Percentiles rank a stretch among this genome's conserved stretches.
phyloP scores from a whole-genome alignment of 1,140 invertebrate genomes.

The Dinoponera quadriceps region DNA sequence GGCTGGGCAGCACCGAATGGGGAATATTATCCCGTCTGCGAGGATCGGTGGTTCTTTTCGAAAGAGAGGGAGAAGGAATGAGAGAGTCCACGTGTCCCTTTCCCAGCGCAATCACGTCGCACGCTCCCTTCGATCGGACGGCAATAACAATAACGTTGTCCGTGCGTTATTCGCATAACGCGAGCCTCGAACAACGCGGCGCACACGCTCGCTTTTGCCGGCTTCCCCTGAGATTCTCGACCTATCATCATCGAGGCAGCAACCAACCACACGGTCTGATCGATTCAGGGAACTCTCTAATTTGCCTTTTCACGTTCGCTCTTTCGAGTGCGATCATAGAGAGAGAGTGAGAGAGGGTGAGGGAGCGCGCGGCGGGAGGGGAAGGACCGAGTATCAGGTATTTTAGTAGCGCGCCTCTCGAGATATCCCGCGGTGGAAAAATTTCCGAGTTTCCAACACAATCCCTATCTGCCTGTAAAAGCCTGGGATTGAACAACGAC shows the following conservation, averaged over 20 bases:
- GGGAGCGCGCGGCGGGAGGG: background rate
- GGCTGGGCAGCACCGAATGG: background rate
- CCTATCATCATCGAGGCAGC: conserved; percentile 43
- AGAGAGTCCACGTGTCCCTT: conserved; percentile 41
- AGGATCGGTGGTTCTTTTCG: conserved; percentile 10
- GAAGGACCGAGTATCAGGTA: conserved; percentile 22
- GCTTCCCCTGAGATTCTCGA: conserved; percentile 45
- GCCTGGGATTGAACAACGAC: too few species aligned
- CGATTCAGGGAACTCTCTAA: conserved; percentile 51
- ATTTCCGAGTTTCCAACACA: background rate
- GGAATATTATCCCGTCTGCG: conserved; percentile 9
- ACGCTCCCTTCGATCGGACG: conserved; percentile 1
- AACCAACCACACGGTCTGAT: conserved; percentile 34
- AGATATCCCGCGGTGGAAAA: conserved; percentile 8
- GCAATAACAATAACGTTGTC: conserved; percentile 32
- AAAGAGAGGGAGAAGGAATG: too few species aligned
- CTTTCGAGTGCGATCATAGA: background rate
- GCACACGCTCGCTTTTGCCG: conserved; percentile 2
- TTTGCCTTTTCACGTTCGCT: conserved; percentile 52
- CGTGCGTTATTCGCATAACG: conserved; percentile 28
- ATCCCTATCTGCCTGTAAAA: too few species aligned
- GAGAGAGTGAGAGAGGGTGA: too few species aligned
- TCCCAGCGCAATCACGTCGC: conserved; percentile 19
- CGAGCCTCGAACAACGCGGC: conserved; percentile 9
- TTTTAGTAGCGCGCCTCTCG: background rate